Base-by-base conservation (phyloP, 2,888 invertebrate genomes). In the Pterostichus niger region DNA sequence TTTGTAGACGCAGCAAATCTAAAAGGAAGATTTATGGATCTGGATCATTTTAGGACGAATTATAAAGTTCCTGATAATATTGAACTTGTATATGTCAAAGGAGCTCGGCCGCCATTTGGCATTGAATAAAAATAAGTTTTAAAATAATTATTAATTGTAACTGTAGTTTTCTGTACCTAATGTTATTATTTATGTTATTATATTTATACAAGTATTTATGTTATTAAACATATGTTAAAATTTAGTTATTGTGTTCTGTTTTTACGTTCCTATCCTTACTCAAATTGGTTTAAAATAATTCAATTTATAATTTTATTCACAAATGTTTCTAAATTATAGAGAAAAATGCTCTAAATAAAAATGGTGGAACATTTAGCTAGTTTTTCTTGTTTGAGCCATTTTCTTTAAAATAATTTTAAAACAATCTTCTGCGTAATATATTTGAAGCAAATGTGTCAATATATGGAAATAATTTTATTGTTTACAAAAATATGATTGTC, bases 41-140 rank as follows among this genome's bases (percentile, higher is more conserved):
- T 77, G 17, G 52, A 77, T 24, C n/a, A 77, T 35, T 83, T 77
- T 15, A 68, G 40, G 10, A 24, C 77, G 10, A 46, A 64, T 17
- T 77, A 64, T 24, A 49, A 11, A 35, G 40, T 83, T 24, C 83
- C 83, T 5, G 68, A 76, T 17, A 77, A 83, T 77, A 56, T 83
- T 24, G 9, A 52, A 3, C 49, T 83, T 44, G 52, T 17, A 40
- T 17, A 31, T 33, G 24, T 83, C 1, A 49, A 82, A 33, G 35
- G 75, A 13, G 15, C 44, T 6, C 24, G 40, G 9, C 71, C 73
- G 5, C n/a, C 24, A 46, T 46, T 73, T 73, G n/a, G n/a, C 13
- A 44, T 64, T 11, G 33, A 33, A 64, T 64, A 64, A 64, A 10
- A 33, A 64, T 64, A 64, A 64, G 31, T 64, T 35, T 0, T 35